Base-by-base conservation (phyloP, 2,113 vertebrate species). In the Isurus oxyrinchus region DNA sequence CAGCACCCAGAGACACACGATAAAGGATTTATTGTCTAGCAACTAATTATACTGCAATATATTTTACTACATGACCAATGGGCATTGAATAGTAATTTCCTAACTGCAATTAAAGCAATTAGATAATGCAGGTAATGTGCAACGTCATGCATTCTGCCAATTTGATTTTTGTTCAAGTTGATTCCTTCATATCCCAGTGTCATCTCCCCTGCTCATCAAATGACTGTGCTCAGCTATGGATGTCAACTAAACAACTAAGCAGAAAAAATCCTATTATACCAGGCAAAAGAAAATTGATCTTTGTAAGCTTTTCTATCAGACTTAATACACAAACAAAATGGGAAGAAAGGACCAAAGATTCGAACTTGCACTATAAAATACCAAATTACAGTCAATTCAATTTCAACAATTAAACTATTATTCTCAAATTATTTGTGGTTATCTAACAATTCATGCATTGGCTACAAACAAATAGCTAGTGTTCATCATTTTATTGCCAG, bases 1-100 rank as follows among this genome's bases (percentile, higher is more conserved):
- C 87, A 55, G 40, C 59, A 69, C 81, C 84, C 49, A 72, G 84
- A 81, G 35, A 86, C 79, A 57, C 2, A 1, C 76, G 84, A 96
- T 96, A 96, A 96, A 90, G 63, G 49, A 90, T 96, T 96, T 79
- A 96, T 69, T 67, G 96, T 96, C 95, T 72, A 44, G 23, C 94
- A 90, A 90, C 61, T 61, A 96, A 88, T 88, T 96, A 81, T 66
- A 27, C n/a, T 5, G 81, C 61, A 96, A 79, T 88, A 93, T 72
- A 76, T 55, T 93, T 96, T 96, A 94, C 87, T 40, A 21, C 66
- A 94, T 94, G 88, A 72, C 19, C 63, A 96, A 25, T 96, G 86
- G 49, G 44, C 57, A 59, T 44, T 63, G n/a, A 93, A 93, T 31
- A 95, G 11, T 53, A 79, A 96, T 94, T 69, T 53, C 19, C 27